Evolutionary conservation across 2,888 invertebrate genomes (phyloP).

Genomic region (Lymantria monacha): DNA sequence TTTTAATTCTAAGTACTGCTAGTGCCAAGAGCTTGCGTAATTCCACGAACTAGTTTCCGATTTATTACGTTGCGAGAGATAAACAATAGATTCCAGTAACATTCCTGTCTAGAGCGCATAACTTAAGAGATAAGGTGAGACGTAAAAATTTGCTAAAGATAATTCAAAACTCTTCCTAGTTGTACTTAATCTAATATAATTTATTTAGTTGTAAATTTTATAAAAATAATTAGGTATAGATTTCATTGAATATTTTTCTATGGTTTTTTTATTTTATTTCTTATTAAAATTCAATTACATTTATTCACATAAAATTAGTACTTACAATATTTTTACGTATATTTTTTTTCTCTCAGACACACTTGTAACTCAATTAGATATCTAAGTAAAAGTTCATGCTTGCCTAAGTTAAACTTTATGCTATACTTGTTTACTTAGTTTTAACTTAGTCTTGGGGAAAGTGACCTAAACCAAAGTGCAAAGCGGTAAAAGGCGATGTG

Average conservation of each 20-base stretch:
- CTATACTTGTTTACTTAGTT: slow-evolving; percentile 33
- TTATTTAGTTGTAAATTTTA: no score
- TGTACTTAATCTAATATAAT: no score
- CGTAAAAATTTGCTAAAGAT: neutral
- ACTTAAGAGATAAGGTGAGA: slow-evolving; percentile 15
- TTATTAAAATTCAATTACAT: no score
- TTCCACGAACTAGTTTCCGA: slow-evolving; percentile 33
- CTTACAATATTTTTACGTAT: no score
- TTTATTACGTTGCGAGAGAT: slow-evolving; percentile 30
- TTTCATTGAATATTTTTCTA: no score
- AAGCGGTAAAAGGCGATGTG: slow-evolving; percentile 44
- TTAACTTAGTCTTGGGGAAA: slow-evolving; percentile 45
- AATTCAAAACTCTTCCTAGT: neutral
- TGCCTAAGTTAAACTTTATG: slow-evolving; percentile 6
- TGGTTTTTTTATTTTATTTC: no score
- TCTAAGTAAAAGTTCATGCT: slow-evolving; percentile 22
- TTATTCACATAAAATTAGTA: no score
- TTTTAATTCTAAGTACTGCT: slow-evolving; percentile 18
- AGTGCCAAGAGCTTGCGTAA: slow-evolving; percentile 27
- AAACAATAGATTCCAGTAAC: slow-evolving; percentile 35
- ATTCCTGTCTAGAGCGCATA: slow-evolving; percentile 23
- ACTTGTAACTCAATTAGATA: slow-evolving; percentile 22
- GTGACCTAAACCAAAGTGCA: slow-evolving; percentile 46
- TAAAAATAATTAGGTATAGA: no score
- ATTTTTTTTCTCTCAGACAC: neutral